Base-by-base conservation (phyloP, 2,113 vertebrate genomes). In the Hucho hucho region DNA sequence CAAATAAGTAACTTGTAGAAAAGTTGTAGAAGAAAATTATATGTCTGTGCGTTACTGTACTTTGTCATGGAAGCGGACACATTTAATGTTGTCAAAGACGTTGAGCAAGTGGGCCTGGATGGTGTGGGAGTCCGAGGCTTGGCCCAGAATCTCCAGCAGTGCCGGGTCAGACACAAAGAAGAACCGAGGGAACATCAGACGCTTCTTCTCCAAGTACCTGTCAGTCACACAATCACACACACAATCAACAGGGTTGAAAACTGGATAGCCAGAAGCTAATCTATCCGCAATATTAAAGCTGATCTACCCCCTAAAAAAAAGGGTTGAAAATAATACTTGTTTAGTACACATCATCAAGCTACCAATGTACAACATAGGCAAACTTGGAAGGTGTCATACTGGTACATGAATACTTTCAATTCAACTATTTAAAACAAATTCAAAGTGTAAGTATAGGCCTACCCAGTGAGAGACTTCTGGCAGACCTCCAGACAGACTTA, bases 111-210 rank as follows among this genome's bases (percentile, higher is more conserved):
- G 97, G 20, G 96, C 94, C 84, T 99, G 97, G 77, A 99, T 98
- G 4, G 93, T 96, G 89, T 99, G 98, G 1, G 95, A 95, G 84
- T 99, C 96, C 0, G 98, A 98, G 0, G 97, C 96, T 86, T 99
- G 97, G 26, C 98, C 98, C 84, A 99, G 92, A 79, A 99, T 99
- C 91, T 99, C 98, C 81, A 99, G 88, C 20, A 99, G 94, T 6
- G 95, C 94, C 0, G 98, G 97, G 82, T 99, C 97, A 0, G 98
- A 99, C 53, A 99, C 96, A 0, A 99, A 99, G 92, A 99, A 99
- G 89, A 99, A 99, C 3, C 97, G 94, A 72, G 97, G 98, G 80
- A 99, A 99, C 1, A 95, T 88, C 16, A 98, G 91, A 0, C 97
- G 94, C 64, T 99, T 99, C 86, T 97, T 98, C 86, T 98, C 98